Evolutionary conservation across 2,113 vertebrate genomes (phyloP).

Genomic region (Piaya cayana): DNA sequence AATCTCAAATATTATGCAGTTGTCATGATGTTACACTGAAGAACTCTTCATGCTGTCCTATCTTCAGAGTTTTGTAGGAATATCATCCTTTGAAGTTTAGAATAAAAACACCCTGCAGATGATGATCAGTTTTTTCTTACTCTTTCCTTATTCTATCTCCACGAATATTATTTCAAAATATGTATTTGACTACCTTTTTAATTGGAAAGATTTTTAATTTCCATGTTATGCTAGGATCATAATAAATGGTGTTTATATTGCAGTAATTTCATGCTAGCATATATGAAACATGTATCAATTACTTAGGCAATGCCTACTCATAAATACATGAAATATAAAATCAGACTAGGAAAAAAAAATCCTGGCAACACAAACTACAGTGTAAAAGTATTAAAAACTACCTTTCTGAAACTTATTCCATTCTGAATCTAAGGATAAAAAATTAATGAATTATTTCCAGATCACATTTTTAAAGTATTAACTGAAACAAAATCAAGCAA

Average conservation of each 20-base stretch:
- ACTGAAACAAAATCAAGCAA: neutral
- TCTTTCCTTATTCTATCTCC: neutral
- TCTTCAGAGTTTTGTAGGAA: neutral
- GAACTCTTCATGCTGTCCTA: neutral
- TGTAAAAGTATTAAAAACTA: neutral
- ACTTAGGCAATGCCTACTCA: neutral
- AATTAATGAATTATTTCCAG: neutral
- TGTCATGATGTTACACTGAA: neutral
- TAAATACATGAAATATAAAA: neutral
- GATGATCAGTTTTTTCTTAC: neutral
- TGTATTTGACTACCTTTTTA: neutral
- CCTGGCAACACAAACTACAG: neutral
- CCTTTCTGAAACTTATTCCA: neutral
- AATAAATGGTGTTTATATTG: neutral
- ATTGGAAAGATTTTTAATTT: neutral
- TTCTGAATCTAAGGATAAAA: neutral
- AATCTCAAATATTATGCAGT: constrained; percentile 29
- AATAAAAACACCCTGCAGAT: neutral
- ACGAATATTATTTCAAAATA: neutral
- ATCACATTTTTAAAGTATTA: neutral
- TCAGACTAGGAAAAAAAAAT: neutral
- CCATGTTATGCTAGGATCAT: neutral
- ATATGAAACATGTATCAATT: neutral
- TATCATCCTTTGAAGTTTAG: neutral
- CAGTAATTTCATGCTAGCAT: neutral